phyloP scores from a whole-genome alignment of 2,113 vertebrate species.

The Pomatorhinus ruficollis region DNA sequence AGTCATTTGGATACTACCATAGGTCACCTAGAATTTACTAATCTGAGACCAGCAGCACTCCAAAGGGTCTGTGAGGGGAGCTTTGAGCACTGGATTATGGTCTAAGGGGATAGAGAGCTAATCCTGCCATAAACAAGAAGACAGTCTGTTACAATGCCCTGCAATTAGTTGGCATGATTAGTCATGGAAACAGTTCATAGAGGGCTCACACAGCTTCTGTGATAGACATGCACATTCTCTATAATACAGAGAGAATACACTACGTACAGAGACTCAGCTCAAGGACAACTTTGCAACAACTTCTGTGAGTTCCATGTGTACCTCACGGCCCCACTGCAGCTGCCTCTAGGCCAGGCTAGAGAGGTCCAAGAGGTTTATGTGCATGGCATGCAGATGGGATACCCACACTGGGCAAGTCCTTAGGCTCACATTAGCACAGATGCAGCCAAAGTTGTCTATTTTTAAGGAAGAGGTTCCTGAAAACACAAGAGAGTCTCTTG shows the following conservation, averaged over 20 bases:
- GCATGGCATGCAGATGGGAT: neutral
- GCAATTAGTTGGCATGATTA: neutral
- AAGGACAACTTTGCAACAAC: neutral
- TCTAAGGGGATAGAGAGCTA: neutral
- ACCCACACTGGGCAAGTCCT: neutral
- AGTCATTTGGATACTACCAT: neutral
- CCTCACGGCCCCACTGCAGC: neutral
- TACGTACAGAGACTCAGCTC: neutral
- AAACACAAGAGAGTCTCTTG: neutral
- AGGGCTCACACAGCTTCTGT: neutral
- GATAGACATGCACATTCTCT: neutral
- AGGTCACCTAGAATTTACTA: neutral
- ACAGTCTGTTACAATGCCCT: neutral
- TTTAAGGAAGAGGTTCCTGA: neutral
- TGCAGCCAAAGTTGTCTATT: neutral
- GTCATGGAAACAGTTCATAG: neutral
- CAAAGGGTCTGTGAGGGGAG: neutral
- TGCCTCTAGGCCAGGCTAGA: neutral
- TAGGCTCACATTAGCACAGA: neutral
- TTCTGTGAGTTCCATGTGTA: accelerated
- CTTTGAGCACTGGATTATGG: neutral
- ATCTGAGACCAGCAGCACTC: neutral
- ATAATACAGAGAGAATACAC: neutral
- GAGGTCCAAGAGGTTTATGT: no score
- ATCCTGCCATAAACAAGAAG: neutral